Base-by-base conservation (phyloP, 2,113 vertebrate genomes). In the Oreochromis tanganicae region DNA sequence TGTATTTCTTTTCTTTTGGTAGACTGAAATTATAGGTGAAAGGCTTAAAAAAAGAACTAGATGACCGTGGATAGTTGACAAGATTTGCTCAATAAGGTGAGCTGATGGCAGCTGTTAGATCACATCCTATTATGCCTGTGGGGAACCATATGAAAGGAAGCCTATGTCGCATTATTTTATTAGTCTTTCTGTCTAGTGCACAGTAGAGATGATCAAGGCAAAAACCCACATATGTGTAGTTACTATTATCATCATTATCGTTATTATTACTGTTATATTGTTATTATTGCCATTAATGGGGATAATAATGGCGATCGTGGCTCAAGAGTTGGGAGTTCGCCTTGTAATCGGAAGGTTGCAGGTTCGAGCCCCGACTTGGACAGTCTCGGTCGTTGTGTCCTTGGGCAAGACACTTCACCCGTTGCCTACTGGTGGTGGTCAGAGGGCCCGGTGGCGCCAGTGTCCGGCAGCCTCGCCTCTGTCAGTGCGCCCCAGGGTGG, bases 11-110 rank as follows among this genome's bases (percentile, higher is more conserved):
- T 54, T 27, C 9, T 38, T 19, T 36, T 50, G 43, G 16, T 38
- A 24, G 16, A 38, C 21, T 43, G 8, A 56, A 73, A 12, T 38
- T n/a, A 24, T 29, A 14, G 34, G 7, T 17, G 34, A 55, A 46
- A 73, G 21, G 14, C 21, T 73, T 29, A 19, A 29, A 29, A 38
- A 13, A 68, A 71, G 4, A 73, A 83, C 5, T 1, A 55, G 48
- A 24, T 16, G 2, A 38, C n/a, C 0, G 2, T 17, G n/a, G 8
- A 24, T 17, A 73, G 38, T 24, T 80, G 14, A 24, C 13, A 41
- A 36, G 34, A 55, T 17, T 80, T 56, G 13, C 4, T 55, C 52
- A 16, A 9, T 55, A 55, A 41, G 32, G 19, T 80, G 52, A 80
- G 34, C 50, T 38, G 52, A 38, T 56, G 52, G 14, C 16, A 43